phyloP scores from a whole-genome alignment of 1,140 invertebrate species.

The Orussus abietinus region DNA sequence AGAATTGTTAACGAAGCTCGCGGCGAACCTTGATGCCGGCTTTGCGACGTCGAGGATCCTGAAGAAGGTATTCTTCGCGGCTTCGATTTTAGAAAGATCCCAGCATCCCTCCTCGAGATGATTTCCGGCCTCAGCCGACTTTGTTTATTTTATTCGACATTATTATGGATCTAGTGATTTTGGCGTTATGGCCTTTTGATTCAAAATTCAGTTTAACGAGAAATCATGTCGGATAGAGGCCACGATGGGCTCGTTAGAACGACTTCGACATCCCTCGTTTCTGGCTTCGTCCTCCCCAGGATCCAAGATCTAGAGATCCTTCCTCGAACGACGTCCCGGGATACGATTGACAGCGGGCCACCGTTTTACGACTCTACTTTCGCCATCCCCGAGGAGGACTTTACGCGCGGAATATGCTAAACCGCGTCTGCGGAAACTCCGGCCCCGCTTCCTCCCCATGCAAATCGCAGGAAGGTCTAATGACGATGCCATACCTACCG shows the following conservation, averaged over 20 bases:
- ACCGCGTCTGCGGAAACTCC: conserved; percentile 24
- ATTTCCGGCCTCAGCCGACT: too few relatives aligned
- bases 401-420: conserved; percentile 37
- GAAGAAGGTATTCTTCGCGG: too few relatives aligned
- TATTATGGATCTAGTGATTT: too few relatives aligned
- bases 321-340: too few relatives aligned
- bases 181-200: too few relatives aligned
- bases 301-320: background rate
- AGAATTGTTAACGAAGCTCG: background rate
- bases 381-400: conserved; percentile 13
- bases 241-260: background rate
- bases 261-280: background rate
- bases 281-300: background rate
- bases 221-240: background rate
- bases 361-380: conserved; percentile 29
- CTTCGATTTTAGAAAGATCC: too few relatives aligned
- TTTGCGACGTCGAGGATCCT: too few relatives aligned
- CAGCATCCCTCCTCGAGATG: too few relatives aligned
- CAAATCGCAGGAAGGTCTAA: conserved; percentile 31
- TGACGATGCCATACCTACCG: conserved; percentile 28
- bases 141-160: too few relatives aligned
- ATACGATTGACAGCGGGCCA: background rate
- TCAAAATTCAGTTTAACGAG: background rate
- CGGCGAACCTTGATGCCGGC: too few relatives aligned
- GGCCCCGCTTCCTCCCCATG: conserved; percentile 28